A percentile compares a stretch with the other conserved stretches of the same genome.
phyloP scores from a whole-genome alignment of 2,797 vertebrate genomes.

The Odontamblyopus rebecca region DNA sequence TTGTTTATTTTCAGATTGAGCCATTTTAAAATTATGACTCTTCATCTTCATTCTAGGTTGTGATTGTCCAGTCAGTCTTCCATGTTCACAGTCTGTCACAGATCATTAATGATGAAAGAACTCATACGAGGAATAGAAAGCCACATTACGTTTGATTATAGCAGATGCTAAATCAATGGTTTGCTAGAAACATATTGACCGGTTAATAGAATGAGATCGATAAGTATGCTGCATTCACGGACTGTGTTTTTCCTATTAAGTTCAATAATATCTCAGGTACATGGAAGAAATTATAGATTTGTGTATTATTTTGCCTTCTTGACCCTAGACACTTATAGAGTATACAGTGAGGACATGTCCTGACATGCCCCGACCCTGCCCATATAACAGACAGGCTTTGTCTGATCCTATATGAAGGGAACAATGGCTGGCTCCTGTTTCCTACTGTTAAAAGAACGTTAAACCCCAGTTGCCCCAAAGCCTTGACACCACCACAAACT shows the following conservation, averaged over 20 bases:
- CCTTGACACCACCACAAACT: conserved; percentile 49
- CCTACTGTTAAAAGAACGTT: conserved; percentile 64
- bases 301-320: conserved; percentile 28
- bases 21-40: neutral
- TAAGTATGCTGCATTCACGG: conserved; percentile 18
- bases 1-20: neutral
- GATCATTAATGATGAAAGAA: conserved; percentile 28
- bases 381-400: conserved; percentile 64
- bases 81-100: conserved; percentile 15
- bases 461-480: conserved; percentile 59
- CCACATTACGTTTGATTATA: conserved; percentile 56
- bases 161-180: conserved; percentile 52
- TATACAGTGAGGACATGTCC: conserved; percentile 49
- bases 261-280: conserved; percentile 2
- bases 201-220: conserved; percentile 56
- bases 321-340: conserved; percentile 47
- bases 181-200: conserved; percentile 51
- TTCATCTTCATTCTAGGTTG: neutral
- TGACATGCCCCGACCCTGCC: conserved; percentile 51
- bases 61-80: neutral
- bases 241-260: neutral
- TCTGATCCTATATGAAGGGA: conserved; percentile 54
- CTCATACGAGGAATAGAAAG: conserved; percentile 31
- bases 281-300: conserved; percentile 3
- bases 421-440: conserved; percentile 69